Evolutionary conservation across 1,140 invertebrate genomes (phyloP).

Genomic region (Coptotermes formosanus): DNA sequence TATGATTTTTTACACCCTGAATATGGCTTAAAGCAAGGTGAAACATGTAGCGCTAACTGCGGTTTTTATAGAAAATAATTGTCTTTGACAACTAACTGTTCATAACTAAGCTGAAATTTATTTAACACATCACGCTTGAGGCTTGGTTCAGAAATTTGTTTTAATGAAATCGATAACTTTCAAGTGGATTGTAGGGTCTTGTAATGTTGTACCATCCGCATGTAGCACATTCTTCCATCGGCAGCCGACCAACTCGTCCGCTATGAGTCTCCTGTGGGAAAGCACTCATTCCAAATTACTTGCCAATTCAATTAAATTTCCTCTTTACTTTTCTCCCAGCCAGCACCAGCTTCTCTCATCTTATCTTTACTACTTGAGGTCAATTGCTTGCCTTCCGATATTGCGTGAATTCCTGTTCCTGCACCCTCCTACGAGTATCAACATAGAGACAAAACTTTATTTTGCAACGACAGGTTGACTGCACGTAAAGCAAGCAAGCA

Average conservation of each 20-base stretch:
- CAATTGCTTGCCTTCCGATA: not conserved
- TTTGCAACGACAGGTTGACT: not conserved
- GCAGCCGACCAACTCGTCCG: not conserved
- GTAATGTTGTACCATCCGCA: not conserved
- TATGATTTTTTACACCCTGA: no score
- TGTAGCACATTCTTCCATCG: not conserved
- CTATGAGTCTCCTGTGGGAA: not conserved
- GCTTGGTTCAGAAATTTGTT: no score
- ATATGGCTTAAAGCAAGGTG: no score
- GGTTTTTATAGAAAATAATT: no score
- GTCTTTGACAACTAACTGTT: no score
- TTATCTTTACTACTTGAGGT: not conserved
- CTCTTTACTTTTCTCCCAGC: not conserved
- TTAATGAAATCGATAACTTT: not conserved
- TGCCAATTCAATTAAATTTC: conserved; percentile 13
- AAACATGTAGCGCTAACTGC: no score
- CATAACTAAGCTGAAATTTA: no score
- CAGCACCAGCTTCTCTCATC: not conserved
- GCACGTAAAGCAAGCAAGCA: not conserved
- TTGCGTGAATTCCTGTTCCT: not conserved
- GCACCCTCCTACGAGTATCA: not conserved
- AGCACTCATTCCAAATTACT: conserved; percentile 7
- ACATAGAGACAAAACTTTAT: not conserved
- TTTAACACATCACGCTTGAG: no score
- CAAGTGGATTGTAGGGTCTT: not conserved